These are phyloP conservation scores for Eulimnadia texana DNA, from an alignment of 1,140 invertebrate species.

Conservation along the genomic window DNA sequence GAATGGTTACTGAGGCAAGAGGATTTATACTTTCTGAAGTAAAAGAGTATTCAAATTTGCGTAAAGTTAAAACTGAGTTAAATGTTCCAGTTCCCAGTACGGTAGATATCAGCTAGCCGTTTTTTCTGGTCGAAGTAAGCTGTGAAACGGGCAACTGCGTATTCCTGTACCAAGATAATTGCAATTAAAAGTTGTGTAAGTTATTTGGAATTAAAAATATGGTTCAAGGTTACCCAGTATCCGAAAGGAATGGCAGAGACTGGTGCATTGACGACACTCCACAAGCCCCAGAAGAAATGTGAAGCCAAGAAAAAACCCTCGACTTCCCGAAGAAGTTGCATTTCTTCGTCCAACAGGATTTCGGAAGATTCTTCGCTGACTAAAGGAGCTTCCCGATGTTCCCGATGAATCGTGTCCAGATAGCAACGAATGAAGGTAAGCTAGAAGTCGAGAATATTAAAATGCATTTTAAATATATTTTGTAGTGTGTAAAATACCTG, in stretches of 20 bases:
- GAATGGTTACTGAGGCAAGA: no score
- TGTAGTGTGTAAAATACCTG: constrained; percentile 39
- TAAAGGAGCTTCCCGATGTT: constrained; percentile 15
- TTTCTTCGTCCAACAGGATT: constrained; percentile 24
- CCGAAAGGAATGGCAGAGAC: constrained; percentile 83
- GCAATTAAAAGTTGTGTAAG: constrained; percentile 19
- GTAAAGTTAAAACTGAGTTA: no score
- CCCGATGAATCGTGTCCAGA: constrained; percentile 17
- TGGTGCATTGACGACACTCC: constrained; percentile 75
- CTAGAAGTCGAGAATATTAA: constrained; percentile 21
- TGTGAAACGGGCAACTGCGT: constrained; percentile 27
- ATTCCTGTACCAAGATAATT: constrained; percentile 25
- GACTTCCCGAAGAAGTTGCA: constrained; percentile 54
- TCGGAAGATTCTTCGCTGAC: constrained; percentile 14
- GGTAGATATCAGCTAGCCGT: background rate
- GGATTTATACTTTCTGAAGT: no score
- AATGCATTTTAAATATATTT: background rate
- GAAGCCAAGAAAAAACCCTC: constrained; percentile 66
- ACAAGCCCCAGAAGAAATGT: constrained; percentile 86
- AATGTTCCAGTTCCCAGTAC: no score
- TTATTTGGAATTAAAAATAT: background rate
- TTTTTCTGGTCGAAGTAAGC: constrained; percentile 27
- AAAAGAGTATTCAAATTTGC: no score
- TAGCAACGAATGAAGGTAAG: constrained; percentile 28
- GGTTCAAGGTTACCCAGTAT: constrained; percentile 49